Conservation (phyloP, 2,113 vertebrate species). For the Chlamydotis undulata region DNA sequence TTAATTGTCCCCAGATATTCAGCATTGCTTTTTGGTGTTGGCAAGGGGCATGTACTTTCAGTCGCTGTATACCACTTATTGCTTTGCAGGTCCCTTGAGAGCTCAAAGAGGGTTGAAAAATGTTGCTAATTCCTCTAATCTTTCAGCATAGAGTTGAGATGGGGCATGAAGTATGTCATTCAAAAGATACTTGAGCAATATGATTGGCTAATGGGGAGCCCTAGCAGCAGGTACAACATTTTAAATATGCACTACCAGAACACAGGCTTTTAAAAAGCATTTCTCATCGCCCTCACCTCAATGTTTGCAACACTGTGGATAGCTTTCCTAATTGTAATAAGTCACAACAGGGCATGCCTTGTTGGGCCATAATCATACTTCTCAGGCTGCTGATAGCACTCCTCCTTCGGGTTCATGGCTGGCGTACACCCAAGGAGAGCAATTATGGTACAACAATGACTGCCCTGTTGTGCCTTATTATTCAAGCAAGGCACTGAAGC, state of each 20-base stretch:
- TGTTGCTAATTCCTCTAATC: constrained; percentile 49
- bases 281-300: background rate
- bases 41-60: constrained; percentile 26
- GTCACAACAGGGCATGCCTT: constrained; percentile 71
- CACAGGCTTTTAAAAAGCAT: constrained; percentile 60
- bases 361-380: constrained; percentile 72
- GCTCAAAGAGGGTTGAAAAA: constrained; percentile 46
- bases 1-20: constrained; percentile 17
- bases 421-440: constrained; percentile 47
- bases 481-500: constrained; percentile 48
- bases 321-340: constrained; percentile 69
- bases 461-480: constrained; percentile 72
- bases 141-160: constrained; percentile 35
- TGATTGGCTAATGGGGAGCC: constrained; percentile 61
- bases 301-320: constrained; percentile 20
- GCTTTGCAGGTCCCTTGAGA: constrained; percentile 51
- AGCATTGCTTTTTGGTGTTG: background rate
- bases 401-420: constrained; percentile 31
- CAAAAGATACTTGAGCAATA: constrained; percentile 56
- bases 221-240: constrained; percentile 68
- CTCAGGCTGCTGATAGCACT: constrained; percentile 67
- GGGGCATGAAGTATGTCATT: constrained; percentile 62
- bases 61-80: constrained; percentile 19
- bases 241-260: constrained; percentile 47
- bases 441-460: constrained; percentile 64